Base-by-base conservation (phyloP, 1,140 invertebrate species). In the Cephus cinctus region DNA sequence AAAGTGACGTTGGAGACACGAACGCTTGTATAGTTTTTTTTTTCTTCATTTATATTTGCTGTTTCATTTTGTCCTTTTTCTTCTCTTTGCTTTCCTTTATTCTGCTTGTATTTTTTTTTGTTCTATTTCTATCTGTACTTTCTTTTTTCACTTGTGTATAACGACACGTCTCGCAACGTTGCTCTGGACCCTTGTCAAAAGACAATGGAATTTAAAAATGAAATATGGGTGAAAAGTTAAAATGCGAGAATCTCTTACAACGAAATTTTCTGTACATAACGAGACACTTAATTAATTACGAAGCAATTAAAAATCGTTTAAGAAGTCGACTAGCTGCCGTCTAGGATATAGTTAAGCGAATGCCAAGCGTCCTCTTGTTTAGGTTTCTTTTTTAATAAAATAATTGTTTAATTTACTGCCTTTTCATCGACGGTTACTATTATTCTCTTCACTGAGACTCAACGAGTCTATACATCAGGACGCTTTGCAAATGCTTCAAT, bases 161-260 rank as follows among this genome's bases (percentile, higher is more conserved):
- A n/a, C n/a, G n/a, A n/a, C n/a, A 8, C 23, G 30, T 65, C 61
- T 54, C 53, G 14, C 49, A 75, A 73, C 64, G 70, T 57, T 67
- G 47, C 67, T 74, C 73, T 75, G 71, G 69, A 74, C 70, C 73
- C 49, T 65, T 71, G 69, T 67, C 70, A 61, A 50, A 63, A 49
- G 36, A 53, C 15, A 12, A 36, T 15, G 34, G 8, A 36, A 36
- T 15, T 36, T 36, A 18, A 15, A 36, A 36, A 36, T 36, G 19
- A 8, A n/a, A n/a, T n/a, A n/a, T n/a, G n/a, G n/a, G n/a, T n/a
- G 34, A 36, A 11, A 11, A 36, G 6, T 36, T 4, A 15, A 15
- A 36, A 15, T 15, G 19, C 34, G 4, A 36, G 14, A 14, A 8
- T 30, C 12, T 30, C 9, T 30, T 30, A 30, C 9, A 9, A 30